Conservation (phyloP, 2,113 vertebrate genomes). For the Hemichromis elongatus region DNA sequence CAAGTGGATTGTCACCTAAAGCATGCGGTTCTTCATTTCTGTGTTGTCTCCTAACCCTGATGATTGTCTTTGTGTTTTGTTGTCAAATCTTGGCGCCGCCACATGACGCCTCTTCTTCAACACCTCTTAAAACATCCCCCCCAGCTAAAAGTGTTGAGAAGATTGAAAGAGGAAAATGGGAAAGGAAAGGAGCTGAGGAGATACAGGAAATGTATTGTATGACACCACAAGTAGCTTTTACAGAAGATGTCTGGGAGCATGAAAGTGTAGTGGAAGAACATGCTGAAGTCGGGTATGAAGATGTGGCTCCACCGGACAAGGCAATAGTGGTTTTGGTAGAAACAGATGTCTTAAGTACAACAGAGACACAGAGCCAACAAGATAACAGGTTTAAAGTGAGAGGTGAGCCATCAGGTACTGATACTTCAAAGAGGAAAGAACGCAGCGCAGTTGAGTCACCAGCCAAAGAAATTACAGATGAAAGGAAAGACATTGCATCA, state of each 20-base stretch:
- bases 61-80: conserved; percentile 56
- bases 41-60: conserved; percentile 37
- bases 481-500: conserved; percentile 16
- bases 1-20: conserved; percentile 8
- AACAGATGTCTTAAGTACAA: not conserved
- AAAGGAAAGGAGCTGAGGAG: conserved; percentile 3
- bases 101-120: conserved; percentile 57
- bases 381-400: not conserved
- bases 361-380: not conserved
- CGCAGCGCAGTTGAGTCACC: not conserved
- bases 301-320: not conserved
- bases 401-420: conserved; percentile 42
- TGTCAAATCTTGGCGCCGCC: conserved; percentile 59
- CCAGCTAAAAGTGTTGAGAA: not conserved
- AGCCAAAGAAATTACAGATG: not conserved
- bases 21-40: not conserved
- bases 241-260: conserved; percentile 12
- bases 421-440: conserved; percentile 13
- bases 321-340: not conserved
- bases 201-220: conserved; percentile 10
- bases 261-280: not conserved
- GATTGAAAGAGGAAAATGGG: not conserved
- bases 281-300: not conserved
- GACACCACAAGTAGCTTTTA: not conserved
- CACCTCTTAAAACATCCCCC: conserved; percentile 43